Conservation (phyloP, 2,888 invertebrate species). For the Falcaria lacertinaria region DNA sequence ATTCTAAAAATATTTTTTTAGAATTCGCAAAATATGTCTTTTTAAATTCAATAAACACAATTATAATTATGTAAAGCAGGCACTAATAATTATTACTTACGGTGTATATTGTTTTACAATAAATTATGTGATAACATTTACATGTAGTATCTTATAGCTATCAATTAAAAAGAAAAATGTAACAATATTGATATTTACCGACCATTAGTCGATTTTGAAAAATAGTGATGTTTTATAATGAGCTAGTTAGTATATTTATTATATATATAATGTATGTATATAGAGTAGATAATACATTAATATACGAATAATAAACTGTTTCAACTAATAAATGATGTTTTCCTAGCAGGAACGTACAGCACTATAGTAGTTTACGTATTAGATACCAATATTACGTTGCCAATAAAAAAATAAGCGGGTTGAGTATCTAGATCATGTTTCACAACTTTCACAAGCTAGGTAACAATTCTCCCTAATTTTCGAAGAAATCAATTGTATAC, state of each 20-base stretch:
- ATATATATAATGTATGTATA: slow-evolving; percentile 18
- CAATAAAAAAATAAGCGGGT: slow-evolving; percentile 12
- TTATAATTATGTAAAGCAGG: slow-evolving; percentile 72
- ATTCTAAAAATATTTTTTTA: slow-evolving; percentile 38
- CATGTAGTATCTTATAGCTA: slow-evolving; percentile 66
- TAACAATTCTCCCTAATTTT: not conserved
- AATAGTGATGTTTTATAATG: slow-evolving; percentile 42
- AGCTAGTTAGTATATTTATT: slow-evolving; percentile 55
- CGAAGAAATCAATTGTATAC: not conserved
- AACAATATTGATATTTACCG: slow-evolving; percentile 51
- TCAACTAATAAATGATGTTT: not conserved
- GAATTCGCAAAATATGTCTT: slow-evolving; percentile 74
- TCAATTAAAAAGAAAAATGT: slow-evolving; percentile 49
- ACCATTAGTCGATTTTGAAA: slow-evolving; percentile 24
- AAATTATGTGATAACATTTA: slow-evolving; percentile 76
- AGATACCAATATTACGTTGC: slow-evolving; percentile 14
- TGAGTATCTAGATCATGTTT: not conserved
- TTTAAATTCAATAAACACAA: slow-evolving; percentile 52
- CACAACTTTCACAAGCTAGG: not conserved
- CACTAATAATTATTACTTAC: slow-evolving; percentile 70
- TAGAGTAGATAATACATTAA: slow-evolving; percentile 16
- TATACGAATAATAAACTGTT: slow-evolving; percentile 14
- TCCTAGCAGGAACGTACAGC: slow-evolving; percentile 9
- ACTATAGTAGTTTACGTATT: not conserved
- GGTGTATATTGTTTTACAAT: slow-evolving; percentile 72